Conservation (phyloP, 2,888 invertebrate species). For the Andrena chrysosceles region DNA sequence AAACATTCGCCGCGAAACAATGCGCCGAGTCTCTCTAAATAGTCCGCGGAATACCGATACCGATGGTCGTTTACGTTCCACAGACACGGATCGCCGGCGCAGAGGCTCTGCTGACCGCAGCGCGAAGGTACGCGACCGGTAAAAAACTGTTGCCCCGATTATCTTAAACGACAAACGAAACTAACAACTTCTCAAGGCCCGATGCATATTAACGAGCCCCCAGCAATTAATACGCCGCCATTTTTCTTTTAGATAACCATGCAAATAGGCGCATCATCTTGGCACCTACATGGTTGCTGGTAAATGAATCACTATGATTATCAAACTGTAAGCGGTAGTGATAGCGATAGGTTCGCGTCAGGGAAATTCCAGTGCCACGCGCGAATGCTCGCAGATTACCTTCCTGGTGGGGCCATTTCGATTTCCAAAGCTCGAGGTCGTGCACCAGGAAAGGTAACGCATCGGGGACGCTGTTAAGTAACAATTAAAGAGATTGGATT, state of each 20-base stretch:
- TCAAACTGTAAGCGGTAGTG: not conserved
- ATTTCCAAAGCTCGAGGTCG: conserved; percentile 8
- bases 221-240: not conserved
- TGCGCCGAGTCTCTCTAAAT: not conserved
- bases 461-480: not conserved
- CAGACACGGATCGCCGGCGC: not conserved
- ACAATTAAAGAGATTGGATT: not conserved
- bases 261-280: not conserved
- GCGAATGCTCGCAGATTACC: conserved; percentile 1
- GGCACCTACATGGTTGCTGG: not conserved
- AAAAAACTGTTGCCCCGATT: not conserved
- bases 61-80: not conserved
- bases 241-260: not conserved
- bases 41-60: not conserved
- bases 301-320: not conserved
- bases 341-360: not conserved
- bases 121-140: not conserved
- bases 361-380: conserved; percentile 30
- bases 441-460: not conserved
- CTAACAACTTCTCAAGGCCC: not conserved
- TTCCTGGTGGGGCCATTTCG: conserved; percentile 5
- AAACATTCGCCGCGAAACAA: not conserved
- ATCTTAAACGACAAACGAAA: not conserved
- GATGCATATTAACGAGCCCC: not conserved
- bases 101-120: no score